phyloP scores from a whole-genome alignment of 2,888 invertebrate species.

The Diarsia mendica region DNA sequence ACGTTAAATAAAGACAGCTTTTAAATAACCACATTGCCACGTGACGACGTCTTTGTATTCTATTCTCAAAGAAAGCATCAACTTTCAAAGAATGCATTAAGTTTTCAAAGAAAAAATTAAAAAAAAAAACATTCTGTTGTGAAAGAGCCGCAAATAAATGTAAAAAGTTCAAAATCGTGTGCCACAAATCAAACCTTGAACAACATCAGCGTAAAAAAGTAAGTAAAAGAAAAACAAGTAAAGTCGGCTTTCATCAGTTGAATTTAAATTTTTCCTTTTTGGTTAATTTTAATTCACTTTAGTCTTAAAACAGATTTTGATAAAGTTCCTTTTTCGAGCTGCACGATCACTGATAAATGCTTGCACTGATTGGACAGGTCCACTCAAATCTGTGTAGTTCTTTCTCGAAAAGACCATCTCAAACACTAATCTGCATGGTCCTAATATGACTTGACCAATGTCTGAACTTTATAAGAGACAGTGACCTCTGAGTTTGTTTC shows the following conservation, averaged over 20 bases:
- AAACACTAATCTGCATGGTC: too few species aligned
- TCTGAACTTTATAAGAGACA: too few species aligned
- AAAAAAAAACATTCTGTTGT: constrained; percentile 18
- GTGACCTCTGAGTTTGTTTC: too few species aligned
- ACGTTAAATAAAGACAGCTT: constrained; percentile 25
- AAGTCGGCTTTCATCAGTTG: background rate
- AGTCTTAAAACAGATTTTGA: background rate
- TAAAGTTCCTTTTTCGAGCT: too few species aligned
- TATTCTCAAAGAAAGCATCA: constrained; percentile 28
- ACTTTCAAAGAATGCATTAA: constrained; percentile 37
- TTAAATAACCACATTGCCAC: background rate
- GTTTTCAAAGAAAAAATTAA: constrained; percentile 36
- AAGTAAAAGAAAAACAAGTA: constrained; percentile 20
- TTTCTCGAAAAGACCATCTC: too few species aligned
- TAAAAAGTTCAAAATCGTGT: constrained; percentile 42
- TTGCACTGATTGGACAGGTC: too few species aligned
- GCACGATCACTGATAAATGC: too few species aligned
- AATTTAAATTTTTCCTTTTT: background rate
- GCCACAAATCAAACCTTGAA: constrained; percentile 52
- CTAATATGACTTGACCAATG: too few species aligned
- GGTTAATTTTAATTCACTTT: background rate
- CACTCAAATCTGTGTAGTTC: too few species aligned
- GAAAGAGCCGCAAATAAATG: constrained; percentile 45
- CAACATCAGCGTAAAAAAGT: constrained; percentile 7
- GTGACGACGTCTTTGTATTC: constrained; percentile 19